These are phyloP conservation scores for Zaprionus davidi DNA, from an alignment of 1,140 invertebrate species.

Conservation along the genomic window DNA sequence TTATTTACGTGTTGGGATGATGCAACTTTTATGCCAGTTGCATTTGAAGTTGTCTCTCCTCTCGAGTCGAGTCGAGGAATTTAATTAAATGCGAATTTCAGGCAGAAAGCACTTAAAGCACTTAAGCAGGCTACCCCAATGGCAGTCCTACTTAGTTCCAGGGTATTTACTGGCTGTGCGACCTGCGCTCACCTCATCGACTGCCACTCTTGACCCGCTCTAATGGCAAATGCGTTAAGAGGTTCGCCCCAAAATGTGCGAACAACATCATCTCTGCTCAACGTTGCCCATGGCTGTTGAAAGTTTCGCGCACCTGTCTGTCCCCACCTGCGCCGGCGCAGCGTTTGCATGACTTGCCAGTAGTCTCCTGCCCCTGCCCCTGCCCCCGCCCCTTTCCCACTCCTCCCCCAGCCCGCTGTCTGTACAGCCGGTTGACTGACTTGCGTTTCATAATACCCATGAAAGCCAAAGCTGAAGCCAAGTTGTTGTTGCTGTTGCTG, in stretches of 20 bases:
- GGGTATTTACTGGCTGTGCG: neutral
- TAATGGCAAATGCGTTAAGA: conserved; percentile 21
- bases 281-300: conserved; percentile 29
- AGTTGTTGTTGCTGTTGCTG: conserved; percentile 12
- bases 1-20: conserved; percentile 29
- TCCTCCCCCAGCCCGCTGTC: neutral
- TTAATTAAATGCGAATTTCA: neutral
- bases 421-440: conserved; percentile 41
- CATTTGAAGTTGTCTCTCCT: neutral
- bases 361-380: too few relatives aligned
- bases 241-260: conserved; percentile 40
- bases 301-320: conserved; percentile 35
- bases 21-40: conserved; percentile 39
- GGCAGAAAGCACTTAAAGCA: neutral
- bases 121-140: neutral
- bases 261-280: conserved; percentile 37
- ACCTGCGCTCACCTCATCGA: neutral
- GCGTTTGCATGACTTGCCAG: conserved; percentile 47
- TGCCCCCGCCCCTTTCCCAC: neutral
- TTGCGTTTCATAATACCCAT: conserved; percentile 56
- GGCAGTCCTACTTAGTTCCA: neutral
- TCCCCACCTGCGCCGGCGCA: conserved; percentile 2
- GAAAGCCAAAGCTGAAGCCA: conserved; percentile 33
- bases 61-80: neutral
- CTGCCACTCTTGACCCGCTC: conserved; percentile 24